Evolutionary conservation across 2,113 vertebrate genomes (phyloP), one percentile per base, ranked within the genome.

Genomic region (Eudyptes chrysolophus): DNA sequence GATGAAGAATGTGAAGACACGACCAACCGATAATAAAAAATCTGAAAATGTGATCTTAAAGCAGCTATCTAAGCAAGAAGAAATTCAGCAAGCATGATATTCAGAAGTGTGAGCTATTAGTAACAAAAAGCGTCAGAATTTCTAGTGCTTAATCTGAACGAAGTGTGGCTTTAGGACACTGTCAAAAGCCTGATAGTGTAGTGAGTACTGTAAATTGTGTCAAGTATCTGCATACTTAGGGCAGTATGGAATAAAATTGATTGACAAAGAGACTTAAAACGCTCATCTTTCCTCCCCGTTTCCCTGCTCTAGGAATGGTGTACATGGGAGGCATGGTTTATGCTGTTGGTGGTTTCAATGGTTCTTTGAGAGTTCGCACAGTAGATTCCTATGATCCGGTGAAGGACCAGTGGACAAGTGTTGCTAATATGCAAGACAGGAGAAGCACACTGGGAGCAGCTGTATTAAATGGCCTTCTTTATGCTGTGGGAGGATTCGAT

Each of bases 401-500:
- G 93, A 99, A 99, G 97, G 99, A 99, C 96, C 99, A 99, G 88
- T 99, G 99, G 99, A 99, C 98, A 62, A 99, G 99, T 3, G 99
- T 99, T 42, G 99, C 99, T 80, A 99, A 99, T 95, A 99, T 99
- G 99, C 99, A 99, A 84, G 99, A 99, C 96, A 99, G 99, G 10
- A 98, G 99, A 58, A 99, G 99, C 40, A 99, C 99, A 2, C 95
- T 99, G 8, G 99, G 99, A 48, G 99, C 99, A 1, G 99, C 99
- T 15, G 99, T 99, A 57, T 98, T 99, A 80, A 99, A 99, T 18
- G 99, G 99, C 6, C 97, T 99, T 86, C 97, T 99, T 17, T 99
- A 99, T 11, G 99, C 99, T 3, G 99, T 99, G 30, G 99, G 99
- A 51, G 99, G 99, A 90, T 99, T 99, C 65, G 99, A 99, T 34